Conservation (phyloP, 64 coral and sea anemone species). For the Anthopleura sola region DNA sequence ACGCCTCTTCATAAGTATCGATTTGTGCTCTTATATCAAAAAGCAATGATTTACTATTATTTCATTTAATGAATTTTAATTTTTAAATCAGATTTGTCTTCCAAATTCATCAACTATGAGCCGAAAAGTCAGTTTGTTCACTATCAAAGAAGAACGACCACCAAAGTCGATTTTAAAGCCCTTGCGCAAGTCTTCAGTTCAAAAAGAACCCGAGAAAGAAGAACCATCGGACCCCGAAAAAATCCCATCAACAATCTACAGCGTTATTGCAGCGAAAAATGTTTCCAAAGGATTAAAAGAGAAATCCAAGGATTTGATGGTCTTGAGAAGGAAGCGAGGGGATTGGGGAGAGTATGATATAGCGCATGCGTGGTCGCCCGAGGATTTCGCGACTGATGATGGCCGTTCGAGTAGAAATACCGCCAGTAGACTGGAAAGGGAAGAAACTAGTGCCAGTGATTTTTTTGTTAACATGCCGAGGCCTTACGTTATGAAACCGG, state of each 20-base stretch:
- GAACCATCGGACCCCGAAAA: not conserved
- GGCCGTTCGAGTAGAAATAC: conserved; percentile 41
- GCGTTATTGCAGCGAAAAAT: conserved; percentile 52
- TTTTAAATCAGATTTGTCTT: not conserved
- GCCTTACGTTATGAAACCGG: conserved; percentile 47
- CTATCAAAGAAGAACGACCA: not conserved
- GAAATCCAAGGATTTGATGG: conserved; percentile 61
- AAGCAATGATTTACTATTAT: too few species aligned
- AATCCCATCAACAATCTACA: conserved; percentile 36
- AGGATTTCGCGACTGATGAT: conserved; percentile 29
- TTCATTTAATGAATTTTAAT: too few species aligned
- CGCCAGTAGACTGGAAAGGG: conserved; percentile 25
- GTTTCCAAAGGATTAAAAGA: conserved; percentile 69
- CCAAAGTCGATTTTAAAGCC: not conserved
- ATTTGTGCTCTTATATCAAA: too few species aligned
- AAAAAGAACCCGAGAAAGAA: not conserved
- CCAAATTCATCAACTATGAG: not conserved
- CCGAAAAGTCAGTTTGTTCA: conserved; percentile 13
- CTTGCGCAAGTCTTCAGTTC: not conserved
- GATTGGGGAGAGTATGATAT: conserved; percentile 87
- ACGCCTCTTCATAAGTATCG: too few species aligned
- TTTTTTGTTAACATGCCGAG: conserved; percentile 34
- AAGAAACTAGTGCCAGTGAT: conserved; percentile 31
- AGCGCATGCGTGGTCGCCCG: conserved; percentile 78
- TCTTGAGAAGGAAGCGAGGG: conserved; percentile 63